phyloP scores from a whole-genome alignment of 2,113 vertebrate genomes.

The Corvus hawaiiensis region DNA sequence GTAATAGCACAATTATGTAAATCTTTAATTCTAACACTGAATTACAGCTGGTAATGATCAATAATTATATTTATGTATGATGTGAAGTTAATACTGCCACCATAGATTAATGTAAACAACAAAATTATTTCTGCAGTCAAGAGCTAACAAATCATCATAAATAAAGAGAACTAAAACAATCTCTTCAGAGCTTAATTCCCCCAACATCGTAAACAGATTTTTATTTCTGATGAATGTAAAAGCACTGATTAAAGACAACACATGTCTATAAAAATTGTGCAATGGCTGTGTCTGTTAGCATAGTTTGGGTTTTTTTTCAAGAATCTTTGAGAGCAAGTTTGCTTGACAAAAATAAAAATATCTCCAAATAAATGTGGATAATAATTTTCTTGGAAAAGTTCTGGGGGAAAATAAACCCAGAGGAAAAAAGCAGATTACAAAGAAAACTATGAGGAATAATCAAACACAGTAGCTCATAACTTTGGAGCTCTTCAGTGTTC shows the following conservation, averaged over 20 bases:
- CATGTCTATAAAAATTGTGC: conserved; percentile 32
- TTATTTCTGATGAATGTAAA: conserved; percentile 64
- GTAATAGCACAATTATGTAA: conserved; percentile 83
- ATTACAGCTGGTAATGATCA: conserved; percentile 83
- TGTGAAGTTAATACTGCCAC: conserved; percentile 75
- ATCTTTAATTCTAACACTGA: conserved; percentile 78
- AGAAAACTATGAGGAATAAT: background rate
- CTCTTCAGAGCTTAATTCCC: conserved; percentile 70
- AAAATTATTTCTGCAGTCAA: conserved; percentile 76
- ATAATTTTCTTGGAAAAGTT: conserved; percentile 24
- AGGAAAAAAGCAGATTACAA: background rate
- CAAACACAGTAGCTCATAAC: background rate
- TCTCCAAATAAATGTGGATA: background rate
- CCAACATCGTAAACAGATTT: conserved; percentile 64
- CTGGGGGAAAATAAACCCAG: background rate
- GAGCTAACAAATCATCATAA: conserved; percentile 76
- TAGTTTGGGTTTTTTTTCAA: background rate
- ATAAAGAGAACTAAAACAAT: conserved; percentile 73
- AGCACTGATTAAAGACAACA: conserved; percentile 59
- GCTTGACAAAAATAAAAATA: conserved; percentile 11
- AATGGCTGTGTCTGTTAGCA: background rate
- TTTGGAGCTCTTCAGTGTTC: background rate
- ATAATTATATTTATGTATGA: conserved; percentile 83
- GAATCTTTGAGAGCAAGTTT: conserved; percentile 7
- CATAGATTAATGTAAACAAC: conserved; percentile 81